Conservation (phyloP, 2,797 vertebrate genomes). For the Rhinoraja longicauda region DNA sequence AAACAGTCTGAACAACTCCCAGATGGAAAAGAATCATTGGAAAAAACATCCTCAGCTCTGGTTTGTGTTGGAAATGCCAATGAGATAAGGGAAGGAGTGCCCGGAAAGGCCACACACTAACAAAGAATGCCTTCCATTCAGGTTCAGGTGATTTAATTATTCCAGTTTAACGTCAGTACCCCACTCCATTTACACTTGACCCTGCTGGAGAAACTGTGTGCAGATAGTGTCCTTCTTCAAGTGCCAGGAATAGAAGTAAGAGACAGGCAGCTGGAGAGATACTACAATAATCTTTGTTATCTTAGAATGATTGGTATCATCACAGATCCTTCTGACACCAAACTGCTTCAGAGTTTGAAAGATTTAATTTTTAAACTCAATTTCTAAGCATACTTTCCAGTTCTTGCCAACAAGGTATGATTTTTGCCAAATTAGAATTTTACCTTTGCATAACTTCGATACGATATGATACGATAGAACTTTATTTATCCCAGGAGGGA, state of each 20-base stretch:
- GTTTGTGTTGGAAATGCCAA: constrained; percentile 17
- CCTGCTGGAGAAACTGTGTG: not conserved
- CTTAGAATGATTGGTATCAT: not conserved
- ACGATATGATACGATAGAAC: too few relatives aligned
- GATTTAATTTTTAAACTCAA: not conserved
- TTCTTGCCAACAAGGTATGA: not conserved
- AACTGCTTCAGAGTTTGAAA: not conserved
- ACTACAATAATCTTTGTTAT: not conserved
- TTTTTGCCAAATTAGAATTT: not conserved
- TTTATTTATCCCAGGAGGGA: too few relatives aligned
- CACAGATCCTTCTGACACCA: not conserved
- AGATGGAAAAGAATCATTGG: not conserved
- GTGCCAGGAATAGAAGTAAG: not conserved
- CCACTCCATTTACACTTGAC: not conserved
- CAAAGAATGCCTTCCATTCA: not conserved
- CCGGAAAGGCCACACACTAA: not conserved
- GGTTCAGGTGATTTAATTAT: constrained; percentile 7
- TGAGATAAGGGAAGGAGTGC: not conserved
- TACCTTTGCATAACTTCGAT: not conserved
- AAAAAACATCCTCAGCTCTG: not conserved
- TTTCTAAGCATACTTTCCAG: not conserved
- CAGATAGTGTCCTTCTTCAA: not conserved
- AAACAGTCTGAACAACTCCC: constrained; percentile 16
- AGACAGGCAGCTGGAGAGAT: not conserved
- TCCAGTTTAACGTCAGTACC: not conserved